These are phyloP conservation scores for Hydrotaea diabolus DNA, from an alignment of 2,888 invertebrate genomes.

Conservation along the genomic window DNA sequence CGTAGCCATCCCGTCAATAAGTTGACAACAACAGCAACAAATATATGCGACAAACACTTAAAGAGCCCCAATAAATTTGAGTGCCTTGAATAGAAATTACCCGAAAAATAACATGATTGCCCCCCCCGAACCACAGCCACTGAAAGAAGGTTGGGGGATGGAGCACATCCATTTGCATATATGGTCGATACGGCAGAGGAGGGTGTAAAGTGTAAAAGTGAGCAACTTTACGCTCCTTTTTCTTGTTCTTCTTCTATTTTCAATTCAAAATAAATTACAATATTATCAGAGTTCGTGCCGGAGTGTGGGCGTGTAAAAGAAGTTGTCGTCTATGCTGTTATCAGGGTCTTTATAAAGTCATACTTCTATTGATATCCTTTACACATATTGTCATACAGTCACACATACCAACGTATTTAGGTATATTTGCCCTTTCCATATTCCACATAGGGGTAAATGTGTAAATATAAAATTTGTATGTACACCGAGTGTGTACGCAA, in stretches of 20 bases:
- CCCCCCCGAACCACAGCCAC: no score
- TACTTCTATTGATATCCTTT: slow-evolving; percentile 43
- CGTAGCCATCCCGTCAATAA: slow-evolving; percentile 52
- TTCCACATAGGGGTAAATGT: not conserved
- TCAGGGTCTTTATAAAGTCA: slow-evolving; percentile 52
- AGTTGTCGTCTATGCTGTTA: slow-evolving; percentile 12
- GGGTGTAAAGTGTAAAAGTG: slow-evolving; percentile 41
- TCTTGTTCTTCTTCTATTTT: no score
- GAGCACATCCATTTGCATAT: slow-evolving; percentile 14
- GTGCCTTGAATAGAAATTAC: slow-evolving; percentile 63
- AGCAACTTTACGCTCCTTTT: slow-evolving; percentile 17
- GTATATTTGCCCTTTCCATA: no score
- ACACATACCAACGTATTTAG: no score
- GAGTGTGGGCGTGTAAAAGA: not conserved
- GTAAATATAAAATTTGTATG: slow-evolving; percentile 13
- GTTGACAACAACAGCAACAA: slow-evolving; percentile 28
- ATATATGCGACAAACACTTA: slow-evolving; percentile 62
- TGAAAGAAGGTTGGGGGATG: no score
- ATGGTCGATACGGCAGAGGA: not conserved
- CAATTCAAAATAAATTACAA: slow-evolving; percentile 44
- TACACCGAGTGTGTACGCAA: not conserved
- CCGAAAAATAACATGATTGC: slow-evolving; percentile 44
- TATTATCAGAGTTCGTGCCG: slow-evolving; percentile 37
- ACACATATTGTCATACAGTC: not conserved
- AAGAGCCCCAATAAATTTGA: slow-evolving; percentile 65